These are phyloP conservation scores for Hylaeus volcanicus DNA, from an alignment of 1,140 invertebrate genomes.

Conservation along the genomic window DNA sequence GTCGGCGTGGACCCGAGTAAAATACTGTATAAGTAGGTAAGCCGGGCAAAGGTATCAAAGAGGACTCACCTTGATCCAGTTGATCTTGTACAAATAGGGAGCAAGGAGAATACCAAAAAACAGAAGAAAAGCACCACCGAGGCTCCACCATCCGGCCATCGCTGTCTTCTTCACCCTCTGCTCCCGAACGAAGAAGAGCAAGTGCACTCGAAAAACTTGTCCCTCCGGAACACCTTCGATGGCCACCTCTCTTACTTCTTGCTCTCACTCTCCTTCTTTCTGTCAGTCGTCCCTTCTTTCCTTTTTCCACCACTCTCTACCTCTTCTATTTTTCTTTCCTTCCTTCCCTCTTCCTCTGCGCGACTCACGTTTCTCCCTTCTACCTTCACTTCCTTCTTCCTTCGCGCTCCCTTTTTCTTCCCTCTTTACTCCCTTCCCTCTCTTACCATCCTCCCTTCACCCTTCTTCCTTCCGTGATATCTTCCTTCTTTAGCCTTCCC, in stretches of 20 bases:
- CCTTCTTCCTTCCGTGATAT: constrained; percentile 20
- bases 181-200: constrained; percentile 33
- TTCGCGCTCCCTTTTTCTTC: constrained; percentile 23
- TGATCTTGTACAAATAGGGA: constrained; percentile 73
- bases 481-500: constrained; percentile 17
- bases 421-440: constrained; percentile 21
- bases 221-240: constrained; percentile 41
- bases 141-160: constrained; percentile 33
- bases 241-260: constrained; percentile 38
- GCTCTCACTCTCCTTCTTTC: neutral
- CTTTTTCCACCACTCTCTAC: constrained; percentile 48
- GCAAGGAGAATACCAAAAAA: constrained; percentile 61
- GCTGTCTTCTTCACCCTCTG: constrained; percentile 35
- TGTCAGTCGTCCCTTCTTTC: constrained; percentile 46
- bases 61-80: constrained; percentile 73
- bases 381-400: neutral
- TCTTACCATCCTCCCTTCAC: constrained; percentile 25
- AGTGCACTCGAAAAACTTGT: constrained; percentile 39
- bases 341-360: constrained; percentile 3
- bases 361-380: constrained; percentile 16
- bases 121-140: constrained; percentile 33
- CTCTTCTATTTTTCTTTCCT: neutral
- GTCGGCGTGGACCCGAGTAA: neutral
- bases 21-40: constrained; percentile 27
- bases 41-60: constrained; percentile 28